Evolutionary conservation across 1,140 invertebrate genomes (phyloP).

Genomic region (Mactra quadrangularis): DNA sequence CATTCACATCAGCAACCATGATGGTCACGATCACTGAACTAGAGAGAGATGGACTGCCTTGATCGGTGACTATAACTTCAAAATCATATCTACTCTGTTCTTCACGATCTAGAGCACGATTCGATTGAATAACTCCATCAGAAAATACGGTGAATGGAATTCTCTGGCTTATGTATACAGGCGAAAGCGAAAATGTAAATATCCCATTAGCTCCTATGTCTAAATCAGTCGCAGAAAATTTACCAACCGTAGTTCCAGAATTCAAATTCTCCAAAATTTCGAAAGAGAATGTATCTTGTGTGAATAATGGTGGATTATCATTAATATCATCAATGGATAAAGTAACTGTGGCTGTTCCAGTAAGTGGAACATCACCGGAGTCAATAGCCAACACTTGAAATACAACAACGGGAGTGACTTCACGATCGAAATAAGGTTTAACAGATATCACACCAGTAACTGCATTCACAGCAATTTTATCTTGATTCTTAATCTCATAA

Average conservation of each 20-base stretch:
- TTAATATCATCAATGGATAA: constrained; percentile 88
- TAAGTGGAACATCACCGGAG: constrained; percentile 86
- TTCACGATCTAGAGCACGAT: constrained; percentile 92
- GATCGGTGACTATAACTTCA: constrained; percentile 93
- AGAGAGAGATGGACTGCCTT: constrained; percentile 93
- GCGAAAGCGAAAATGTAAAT: constrained; percentile 83
- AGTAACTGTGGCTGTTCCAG: constrained; percentile 69
- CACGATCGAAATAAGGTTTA: constrained; percentile 92
- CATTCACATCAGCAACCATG: constrained; percentile 93
- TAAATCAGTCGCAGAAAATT: constrained; percentile 93
- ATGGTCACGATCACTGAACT: constrained; percentile 91
- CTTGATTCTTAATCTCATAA: constrained; percentile 34
- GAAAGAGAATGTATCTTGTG: constrained; percentile 62
- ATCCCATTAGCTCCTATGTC: constrained; percentile 94
- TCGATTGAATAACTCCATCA: constrained; percentile 92
- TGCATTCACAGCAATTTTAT: constrained; percentile 93
- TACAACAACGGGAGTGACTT: constrained; percentile 93
- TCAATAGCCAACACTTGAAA: constrained; percentile 97
- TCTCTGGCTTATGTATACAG: constrained; percentile 89
- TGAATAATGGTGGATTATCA: constrained; percentile 73
- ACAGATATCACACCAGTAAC: constrained; percentile 95
- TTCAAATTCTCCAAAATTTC: constrained; percentile 71
- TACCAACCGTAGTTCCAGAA: constrained; percentile 87
- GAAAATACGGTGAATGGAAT: constrained; percentile 93
- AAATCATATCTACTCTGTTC: constrained; percentile 90